phyloP scores from a whole-genome alignment of 2,888 invertebrate genomes.

The Tiphia femorata region DNA sequence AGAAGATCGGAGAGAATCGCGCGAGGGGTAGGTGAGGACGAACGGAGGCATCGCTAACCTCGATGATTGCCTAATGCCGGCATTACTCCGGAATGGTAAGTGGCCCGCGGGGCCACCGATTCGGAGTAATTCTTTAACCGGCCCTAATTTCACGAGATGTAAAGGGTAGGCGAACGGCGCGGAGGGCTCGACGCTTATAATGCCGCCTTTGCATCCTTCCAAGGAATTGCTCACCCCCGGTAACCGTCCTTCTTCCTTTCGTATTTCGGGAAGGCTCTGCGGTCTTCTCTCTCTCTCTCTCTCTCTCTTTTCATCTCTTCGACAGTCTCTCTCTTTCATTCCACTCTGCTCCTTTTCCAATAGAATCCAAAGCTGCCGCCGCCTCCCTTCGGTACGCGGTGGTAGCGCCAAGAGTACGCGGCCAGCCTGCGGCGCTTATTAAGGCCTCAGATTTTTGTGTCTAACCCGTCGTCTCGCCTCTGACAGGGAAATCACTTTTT shows the following conservation, averaged over 20 bases:
- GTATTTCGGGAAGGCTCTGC: slow-evolving; percentile 35
- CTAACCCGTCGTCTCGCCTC: slow-evolving; percentile 43
- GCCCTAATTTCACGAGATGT: slow-evolving; percentile 60
- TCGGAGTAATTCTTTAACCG: slow-evolving; percentile 61
- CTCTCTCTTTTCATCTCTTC: too few species aligned
- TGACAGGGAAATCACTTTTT: slow-evolving; percentile 50
- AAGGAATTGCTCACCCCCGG: slow-evolving; percentile 27
- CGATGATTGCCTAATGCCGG: slow-evolving; percentile 24
- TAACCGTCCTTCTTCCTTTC: slow-evolving; percentile 29
- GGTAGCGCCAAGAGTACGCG: too few species aligned
- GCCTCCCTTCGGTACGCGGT: too few species aligned
- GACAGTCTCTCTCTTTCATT: too few species aligned
- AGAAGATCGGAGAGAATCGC: too few species aligned
- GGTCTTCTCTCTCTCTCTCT: too few species aligned
- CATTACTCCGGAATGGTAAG: slow-evolving; percentile 36
- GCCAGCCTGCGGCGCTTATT: slow-evolving; percentile 44
- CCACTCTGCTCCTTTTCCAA: too few species aligned
- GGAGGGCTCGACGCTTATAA: slow-evolving; percentile 33
- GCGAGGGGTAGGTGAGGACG: too few species aligned
- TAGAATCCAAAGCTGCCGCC: too few species aligned
- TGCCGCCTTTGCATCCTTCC: slow-evolving; percentile 43
- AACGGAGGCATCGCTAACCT: too few species aligned
- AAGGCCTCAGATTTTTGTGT: slow-evolving; percentile 42
- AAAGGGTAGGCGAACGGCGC: too few species aligned
- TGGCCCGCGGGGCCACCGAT: slow-evolving; percentile 25